A percentile compares a stretch with the other conserved stretches of the same genome.
Conservation (phyloP, 1,140 invertebrate genomes). For the Macrobrachium nipponense region DNA sequence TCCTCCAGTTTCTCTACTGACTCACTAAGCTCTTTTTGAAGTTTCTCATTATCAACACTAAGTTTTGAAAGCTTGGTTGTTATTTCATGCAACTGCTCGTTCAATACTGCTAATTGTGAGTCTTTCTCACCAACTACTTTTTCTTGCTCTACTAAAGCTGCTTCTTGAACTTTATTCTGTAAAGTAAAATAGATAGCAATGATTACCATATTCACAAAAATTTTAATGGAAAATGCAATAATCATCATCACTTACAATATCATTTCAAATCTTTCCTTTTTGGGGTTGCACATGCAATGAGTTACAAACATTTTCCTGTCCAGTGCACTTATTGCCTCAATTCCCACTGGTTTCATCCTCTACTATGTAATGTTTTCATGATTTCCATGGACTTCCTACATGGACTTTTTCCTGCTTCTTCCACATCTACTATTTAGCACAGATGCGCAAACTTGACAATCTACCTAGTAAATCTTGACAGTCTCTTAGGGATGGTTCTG, state of each 20-base stretch:
- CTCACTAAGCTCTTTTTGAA: constrained; percentile 19
- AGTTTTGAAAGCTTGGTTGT: constrained; percentile 35
- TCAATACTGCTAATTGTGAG: constrained; percentile 18
- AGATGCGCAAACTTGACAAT: no score
- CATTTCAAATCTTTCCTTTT: no score
- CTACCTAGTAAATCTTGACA: no score
- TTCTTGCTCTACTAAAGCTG: constrained; percentile 44
- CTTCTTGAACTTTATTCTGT: constrained; percentile 44
- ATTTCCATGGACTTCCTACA: no score
- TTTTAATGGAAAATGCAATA: no score
- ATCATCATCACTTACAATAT: no score
- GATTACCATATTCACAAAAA: background rate
- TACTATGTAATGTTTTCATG: no score
- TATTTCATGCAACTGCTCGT: constrained; percentile 31
- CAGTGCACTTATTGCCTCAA: background rate
- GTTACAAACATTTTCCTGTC: background rate
- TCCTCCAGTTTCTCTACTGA: constrained; percentile 28
- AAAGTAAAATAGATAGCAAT: background rate
- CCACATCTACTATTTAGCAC: no score
- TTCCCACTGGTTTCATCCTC: no score
- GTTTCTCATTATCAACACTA: constrained; percentile 26
- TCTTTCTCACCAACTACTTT: constrained; percentile 46
- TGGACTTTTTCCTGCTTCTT: no score
- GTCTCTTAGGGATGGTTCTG: no score
- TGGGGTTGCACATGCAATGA: background rate